Evolutionary conservation across 1,140 invertebrate genomes (phyloP).

Genomic region (Trichomalopsis sarcophagae): DNA sequence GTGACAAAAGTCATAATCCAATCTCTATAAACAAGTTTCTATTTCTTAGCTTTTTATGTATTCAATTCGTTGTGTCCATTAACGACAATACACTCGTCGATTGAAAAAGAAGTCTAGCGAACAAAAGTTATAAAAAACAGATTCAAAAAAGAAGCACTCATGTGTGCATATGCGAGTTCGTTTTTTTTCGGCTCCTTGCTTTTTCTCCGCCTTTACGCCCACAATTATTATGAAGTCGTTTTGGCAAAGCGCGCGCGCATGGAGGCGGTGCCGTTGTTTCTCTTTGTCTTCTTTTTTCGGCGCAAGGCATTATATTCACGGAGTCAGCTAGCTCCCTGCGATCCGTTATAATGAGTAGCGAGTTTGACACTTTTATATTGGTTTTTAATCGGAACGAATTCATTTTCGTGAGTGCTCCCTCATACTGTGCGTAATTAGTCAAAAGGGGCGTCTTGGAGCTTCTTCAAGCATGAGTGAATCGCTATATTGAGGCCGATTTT

Average conservation of each 20-base stretch:
- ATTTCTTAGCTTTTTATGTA: too few relatives aligned
- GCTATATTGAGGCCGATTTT: too few relatives aligned
- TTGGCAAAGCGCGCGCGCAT: background rate
- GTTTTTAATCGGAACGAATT: constrained; percentile 48
- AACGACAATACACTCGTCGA: too few relatives aligned
- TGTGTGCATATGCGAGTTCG: background rate
- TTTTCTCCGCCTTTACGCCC: constrained; percentile 41
- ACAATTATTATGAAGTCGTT: constrained; percentile 38
- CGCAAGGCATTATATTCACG: constrained; percentile 34
- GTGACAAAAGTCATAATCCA: too few relatives aligned
- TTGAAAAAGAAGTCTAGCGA: background rate
- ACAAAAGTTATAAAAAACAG: background rate
- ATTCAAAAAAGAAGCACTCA: background rate
- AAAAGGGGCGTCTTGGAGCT: too few relatives aligned
- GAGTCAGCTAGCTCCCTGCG: too few relatives aligned
- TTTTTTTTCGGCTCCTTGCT: constrained; percentile 38
- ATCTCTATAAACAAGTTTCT: too few relatives aligned
- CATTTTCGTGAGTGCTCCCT: constrained; percentile 52
- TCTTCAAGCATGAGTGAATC: too few relatives aligned
- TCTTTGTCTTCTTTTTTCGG: background rate
- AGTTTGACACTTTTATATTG: constrained; percentile 15
- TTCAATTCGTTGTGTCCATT: too few relatives aligned
- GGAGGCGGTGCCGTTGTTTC: background rate
- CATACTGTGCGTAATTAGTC: constrained; percentile 11
- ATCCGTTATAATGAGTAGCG: background rate